Percentiles rank a stretch among this genome's conserved stretches.
phyloP scores from a whole-genome alignment of 2,797 vertebrate species.

The Avahi laniger region DNA sequence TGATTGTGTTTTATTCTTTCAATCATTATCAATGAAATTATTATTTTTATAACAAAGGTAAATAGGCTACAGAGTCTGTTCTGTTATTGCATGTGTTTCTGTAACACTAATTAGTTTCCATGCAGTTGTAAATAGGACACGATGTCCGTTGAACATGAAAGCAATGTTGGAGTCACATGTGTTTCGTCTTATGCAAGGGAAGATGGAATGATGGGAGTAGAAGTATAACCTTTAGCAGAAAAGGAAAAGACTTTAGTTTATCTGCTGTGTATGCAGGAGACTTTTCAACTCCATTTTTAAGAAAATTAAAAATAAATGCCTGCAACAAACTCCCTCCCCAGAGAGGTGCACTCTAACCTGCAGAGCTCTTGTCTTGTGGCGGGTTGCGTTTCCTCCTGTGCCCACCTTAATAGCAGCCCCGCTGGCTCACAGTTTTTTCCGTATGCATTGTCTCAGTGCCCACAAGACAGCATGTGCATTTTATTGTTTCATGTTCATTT shows the following conservation, averaged over 20 bases:
- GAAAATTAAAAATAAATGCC: conserved; percentile 2
- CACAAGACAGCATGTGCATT: not conserved
- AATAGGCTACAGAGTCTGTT: not conserved
- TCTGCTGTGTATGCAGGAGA: not conserved
- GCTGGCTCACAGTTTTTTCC: not conserved
- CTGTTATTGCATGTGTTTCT: not conserved
- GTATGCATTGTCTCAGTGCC: not conserved
- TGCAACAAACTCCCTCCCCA: not conserved
- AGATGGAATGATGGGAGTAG: not conserved
- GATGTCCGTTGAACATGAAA: not conserved
- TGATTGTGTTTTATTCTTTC: not conserved
- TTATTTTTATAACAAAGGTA: conserved; percentile 6
- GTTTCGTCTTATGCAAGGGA: not conserved
- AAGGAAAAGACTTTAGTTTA: not conserved
- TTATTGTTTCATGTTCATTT: not conserved
- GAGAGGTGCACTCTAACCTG: not conserved
- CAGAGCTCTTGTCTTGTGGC: not conserved
- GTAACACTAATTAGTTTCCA: not conserved
- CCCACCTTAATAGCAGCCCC: not conserved
- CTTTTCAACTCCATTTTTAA: not conserved
- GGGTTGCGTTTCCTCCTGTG: not conserved
- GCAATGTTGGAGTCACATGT: not conserved
- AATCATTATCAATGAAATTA: not conserved
- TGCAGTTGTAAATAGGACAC: not conserved
- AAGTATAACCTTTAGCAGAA: not conserved